Evolutionary conservation across 2,113 vertebrate species (phyloP), one percentile per base, ranked within the genome.

Genomic region (Dunckerocampus dactyliophorus): DNA sequence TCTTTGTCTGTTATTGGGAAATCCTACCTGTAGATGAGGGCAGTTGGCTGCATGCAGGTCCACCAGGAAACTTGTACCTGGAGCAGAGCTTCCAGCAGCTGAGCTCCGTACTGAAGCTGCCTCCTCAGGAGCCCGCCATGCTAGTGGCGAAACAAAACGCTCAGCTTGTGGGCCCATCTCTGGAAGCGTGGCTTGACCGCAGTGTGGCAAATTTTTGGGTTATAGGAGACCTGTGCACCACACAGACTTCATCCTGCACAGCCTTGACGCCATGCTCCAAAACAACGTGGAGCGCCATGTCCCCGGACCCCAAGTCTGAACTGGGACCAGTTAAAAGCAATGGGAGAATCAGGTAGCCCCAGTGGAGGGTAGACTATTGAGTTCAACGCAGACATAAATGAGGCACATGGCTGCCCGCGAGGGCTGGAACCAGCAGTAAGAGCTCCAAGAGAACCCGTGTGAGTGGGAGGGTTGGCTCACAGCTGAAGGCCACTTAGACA

Each of bases 21-120:
- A 73, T 17, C 53, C 62, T 31, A 19, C n/a, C 21, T 62, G 6
- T 80, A 98, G 97, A 93, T 0, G 95, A 96, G 53, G 93, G 93
- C 80, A 89, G 72, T 85, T 98, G 94, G 95, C 83, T 98, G 56
- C 96, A 98, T 0, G 89, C 91, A 0, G 97, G 97, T 0, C 97
- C 97, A 8, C 91, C 94, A 3, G 91, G 83, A 45, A 95, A 96
- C 0, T 81, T 94, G 67, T 99, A 99, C 78, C 90, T 94, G 89
- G 96, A 99, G 47, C 96, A 98, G 89, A 94, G 89, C 81, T 97
- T 96, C 88, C 94, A 98, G 89, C 93, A 94, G 65, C 89, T 99
- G 51, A 88, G 87, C 2, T 89, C 91, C 0, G 91, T 99, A 69
- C 84, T 99, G 65, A 94, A 92, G 84, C 81, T 99, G 69, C 93